A percentile compares a stretch with the other conserved stretches of the same genome.
Conservation (phyloP, 2,888 invertebrate genomes). For the Cantharis lateralis region DNA sequence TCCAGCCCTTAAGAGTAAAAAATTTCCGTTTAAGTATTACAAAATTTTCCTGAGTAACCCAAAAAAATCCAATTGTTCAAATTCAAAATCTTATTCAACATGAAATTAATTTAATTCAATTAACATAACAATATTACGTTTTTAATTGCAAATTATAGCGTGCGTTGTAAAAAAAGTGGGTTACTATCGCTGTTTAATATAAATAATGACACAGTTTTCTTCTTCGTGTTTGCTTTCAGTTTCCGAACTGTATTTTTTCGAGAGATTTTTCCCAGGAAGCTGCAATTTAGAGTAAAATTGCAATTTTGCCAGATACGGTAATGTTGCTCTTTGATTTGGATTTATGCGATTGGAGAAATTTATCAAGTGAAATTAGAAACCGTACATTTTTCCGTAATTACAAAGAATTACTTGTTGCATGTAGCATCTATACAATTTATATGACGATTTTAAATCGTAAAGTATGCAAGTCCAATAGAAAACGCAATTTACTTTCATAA, state of each 20-base stretch:
- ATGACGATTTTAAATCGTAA: neutral
- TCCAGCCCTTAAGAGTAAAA: neutral
- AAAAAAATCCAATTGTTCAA: neutral
- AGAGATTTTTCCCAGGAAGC: neutral
- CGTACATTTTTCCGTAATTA: neutral
- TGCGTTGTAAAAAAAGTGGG: neutral
- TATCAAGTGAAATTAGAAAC: conserved; percentile 9
- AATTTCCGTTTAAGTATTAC: neutral
- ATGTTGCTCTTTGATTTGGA: neutral
- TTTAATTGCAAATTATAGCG: conserved; percentile 2
- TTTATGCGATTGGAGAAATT: neutral
- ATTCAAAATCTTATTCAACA: neutral
- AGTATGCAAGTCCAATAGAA: neutral
- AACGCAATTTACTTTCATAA: neutral
- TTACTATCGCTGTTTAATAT: conserved; percentile 15
- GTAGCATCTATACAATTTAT: neutral
- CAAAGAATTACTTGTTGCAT: conserved; percentile 1
- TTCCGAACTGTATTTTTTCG: conserved; percentile 4
- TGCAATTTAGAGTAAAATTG: neutral
- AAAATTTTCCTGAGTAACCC: neutral
- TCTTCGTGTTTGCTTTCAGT: conserved; percentile 11
- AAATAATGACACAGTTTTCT: conserved; percentile 17
- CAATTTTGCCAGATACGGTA: neutral
- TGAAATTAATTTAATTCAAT: neutral
- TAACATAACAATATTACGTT: neutral